phyloP scores from a whole-genome alignment of 2,888 invertebrate genomes.

The Selenia dentaria region DNA sequence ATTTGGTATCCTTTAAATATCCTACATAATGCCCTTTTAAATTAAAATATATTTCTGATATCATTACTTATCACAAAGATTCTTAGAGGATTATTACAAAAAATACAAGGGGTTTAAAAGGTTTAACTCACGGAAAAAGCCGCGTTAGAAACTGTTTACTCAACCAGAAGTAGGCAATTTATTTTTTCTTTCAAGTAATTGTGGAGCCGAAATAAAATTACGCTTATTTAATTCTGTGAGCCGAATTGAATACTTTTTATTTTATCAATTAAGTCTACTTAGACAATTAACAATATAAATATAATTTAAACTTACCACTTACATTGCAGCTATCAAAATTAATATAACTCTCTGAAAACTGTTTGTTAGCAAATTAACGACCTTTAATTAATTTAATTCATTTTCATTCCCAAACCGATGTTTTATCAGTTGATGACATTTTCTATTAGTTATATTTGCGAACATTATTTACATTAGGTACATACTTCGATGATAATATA shows the following conservation, averaged over 20 bases:
- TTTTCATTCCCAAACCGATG: constrained; percentile 6
- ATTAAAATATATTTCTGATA: too few relatives aligned
- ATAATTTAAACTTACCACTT: constrained; percentile 6
- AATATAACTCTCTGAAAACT: too few relatives aligned
- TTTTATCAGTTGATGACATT: constrained; percentile 33
- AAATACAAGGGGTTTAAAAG: constrained; percentile 9
- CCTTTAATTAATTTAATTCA: neutral
- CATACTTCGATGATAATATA: constrained; percentile 32
- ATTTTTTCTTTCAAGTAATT: constrained; percentile 18
- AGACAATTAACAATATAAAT: neutral
- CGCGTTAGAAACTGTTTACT: constrained; percentile 25
- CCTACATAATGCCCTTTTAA: too few relatives aligned
- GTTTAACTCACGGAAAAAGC: constrained; percentile 24
- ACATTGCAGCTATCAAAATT: too few relatives aligned
- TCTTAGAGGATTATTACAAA: neutral
- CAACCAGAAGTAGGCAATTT: constrained; percentile 25
- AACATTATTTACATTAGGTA: constrained; percentile 28
- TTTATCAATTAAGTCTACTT: too few relatives aligned
- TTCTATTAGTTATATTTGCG: constrained; percentile 29
- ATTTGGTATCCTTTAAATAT: too few relatives aligned
- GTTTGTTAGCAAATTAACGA: constrained; percentile 4
- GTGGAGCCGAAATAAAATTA: constrained; percentile 17
- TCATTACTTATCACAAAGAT: too few relatives aligned
- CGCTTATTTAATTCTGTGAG: too few relatives aligned
- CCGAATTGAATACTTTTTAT: too few relatives aligned